Evolutionary conservation across 2,113 vertebrate genomes (phyloP).

Genomic region (Myotis brandtii): DNA sequence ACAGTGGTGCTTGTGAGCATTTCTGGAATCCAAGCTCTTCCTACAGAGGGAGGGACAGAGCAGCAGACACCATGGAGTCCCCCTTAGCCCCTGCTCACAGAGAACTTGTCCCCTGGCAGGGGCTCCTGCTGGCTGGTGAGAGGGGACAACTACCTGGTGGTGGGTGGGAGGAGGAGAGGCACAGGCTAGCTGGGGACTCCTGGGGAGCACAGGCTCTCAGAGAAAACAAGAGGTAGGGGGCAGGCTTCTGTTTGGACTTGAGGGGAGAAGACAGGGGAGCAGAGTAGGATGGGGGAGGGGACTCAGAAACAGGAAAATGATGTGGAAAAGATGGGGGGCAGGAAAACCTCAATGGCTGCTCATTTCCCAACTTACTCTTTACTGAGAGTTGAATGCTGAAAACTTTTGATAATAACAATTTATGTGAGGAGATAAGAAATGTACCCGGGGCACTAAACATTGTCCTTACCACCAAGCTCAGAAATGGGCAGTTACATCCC

Average conservation of each 20-base stretch:
- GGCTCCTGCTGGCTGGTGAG: too few species aligned
- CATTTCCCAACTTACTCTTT: neutral
- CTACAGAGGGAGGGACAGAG: neutral
- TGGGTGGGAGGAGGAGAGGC: too few species aligned
- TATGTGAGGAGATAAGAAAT: neutral
- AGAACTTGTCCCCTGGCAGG: too few species aligned
- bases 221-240: neutral
- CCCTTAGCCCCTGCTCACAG: too few species aligned
- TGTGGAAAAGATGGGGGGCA: accelerated
- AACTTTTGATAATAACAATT: neutral
- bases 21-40: neutral
- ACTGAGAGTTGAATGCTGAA: neutral
- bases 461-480: neutral
- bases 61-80: neutral
- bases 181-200: neutral
- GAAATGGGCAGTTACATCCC: accelerated
- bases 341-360: too few species aligned
- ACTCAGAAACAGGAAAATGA: neutral
- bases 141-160: too few species aligned
- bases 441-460: accelerated
- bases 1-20: accelerated
- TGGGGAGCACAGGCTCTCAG: neutral
- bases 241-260: neutral
- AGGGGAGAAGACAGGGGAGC: accelerated
- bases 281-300: neutral